Conservation (phyloP, 2,888 invertebrate genomes). For the Tetanocera ferruginea region DNA sequence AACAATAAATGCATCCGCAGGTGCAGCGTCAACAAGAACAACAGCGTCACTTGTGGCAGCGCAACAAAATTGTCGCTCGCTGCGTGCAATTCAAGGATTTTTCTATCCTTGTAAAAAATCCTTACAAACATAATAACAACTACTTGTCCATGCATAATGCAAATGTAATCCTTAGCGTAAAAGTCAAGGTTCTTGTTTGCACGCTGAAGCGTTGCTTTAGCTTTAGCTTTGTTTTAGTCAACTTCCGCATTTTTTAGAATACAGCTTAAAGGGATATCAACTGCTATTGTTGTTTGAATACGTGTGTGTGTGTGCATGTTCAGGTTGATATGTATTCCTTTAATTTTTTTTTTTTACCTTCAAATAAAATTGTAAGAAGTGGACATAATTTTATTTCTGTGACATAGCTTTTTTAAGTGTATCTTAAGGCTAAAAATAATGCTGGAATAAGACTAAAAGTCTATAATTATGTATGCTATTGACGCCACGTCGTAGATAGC, state of each 20-base stretch:
- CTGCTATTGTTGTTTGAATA: too few relatives aligned
- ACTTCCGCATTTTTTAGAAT: neutral
- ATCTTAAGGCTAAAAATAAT: too few relatives aligned
- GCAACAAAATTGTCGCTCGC: neutral
- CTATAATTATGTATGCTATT: too few relatives aligned
- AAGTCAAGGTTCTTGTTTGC: conserved; percentile 13
- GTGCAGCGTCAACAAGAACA: neutral
- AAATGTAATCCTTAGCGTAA: conserved; percentile 23
- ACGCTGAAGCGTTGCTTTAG: neutral
- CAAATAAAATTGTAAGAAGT: too few relatives aligned
- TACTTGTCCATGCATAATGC: neutral
- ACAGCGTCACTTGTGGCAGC: neutral
- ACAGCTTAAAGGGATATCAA: neutral
- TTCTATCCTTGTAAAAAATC: neutral
- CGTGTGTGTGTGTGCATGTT: too few relatives aligned
- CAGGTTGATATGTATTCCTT: too few relatives aligned
- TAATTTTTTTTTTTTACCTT: too few relatives aligned
- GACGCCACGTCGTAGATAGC: too few relatives aligned
- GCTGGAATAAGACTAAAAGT: too few relatives aligned
- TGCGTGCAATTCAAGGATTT: conserved; percentile 1
- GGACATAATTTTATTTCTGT: too few relatives aligned
- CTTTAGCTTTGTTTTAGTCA: neutral
- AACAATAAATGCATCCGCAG: conserved; percentile 14
- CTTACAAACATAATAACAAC: neutral
- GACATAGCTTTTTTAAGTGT: too few relatives aligned